These are phyloP conservation scores for Apoda limacodes DNA, from an alignment of 2,888 invertebrate species.

Conservation along the genomic window DNA sequence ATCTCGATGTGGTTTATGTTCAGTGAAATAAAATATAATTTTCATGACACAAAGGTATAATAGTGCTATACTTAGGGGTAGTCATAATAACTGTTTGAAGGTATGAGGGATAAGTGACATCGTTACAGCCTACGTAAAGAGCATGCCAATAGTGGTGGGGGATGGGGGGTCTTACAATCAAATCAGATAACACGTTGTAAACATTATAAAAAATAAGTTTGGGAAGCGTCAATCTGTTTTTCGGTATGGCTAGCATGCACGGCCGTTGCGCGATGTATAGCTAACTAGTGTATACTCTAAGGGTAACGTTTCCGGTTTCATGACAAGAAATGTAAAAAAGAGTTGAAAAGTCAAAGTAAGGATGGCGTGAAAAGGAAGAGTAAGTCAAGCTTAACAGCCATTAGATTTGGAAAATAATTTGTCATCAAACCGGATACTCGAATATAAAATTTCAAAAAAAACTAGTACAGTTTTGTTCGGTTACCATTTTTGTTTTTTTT, in stretches of 20 bases:
- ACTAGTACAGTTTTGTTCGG: slow-evolving; percentile 47
- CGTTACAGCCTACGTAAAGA: slow-evolving; percentile 59
- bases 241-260: slow-evolving; percentile 50
- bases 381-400: too few relatives aligned
- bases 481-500: slow-evolving; percentile 36
- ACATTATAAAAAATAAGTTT: slow-evolving; percentile 25
- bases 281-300: slow-evolving; percentile 36
- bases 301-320: slow-evolving; percentile 34
- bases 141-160: slow-evolving; percentile 54
- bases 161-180: slow-evolving; percentile 32
- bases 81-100: slow-evolving; percentile 67
- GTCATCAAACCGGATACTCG: slow-evolving; percentile 56
- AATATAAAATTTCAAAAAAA: slow-evolving; percentile 46
- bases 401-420: too few relatives aligned
- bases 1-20: slow-evolving; percentile 58
- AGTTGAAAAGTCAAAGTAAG: slow-evolving; percentile 17
- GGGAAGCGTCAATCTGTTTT: slow-evolving; percentile 59
- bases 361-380: too few relatives aligned
- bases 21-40: slow-evolving; percentile 28
- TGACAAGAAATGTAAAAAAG: slow-evolving; percentile 33
- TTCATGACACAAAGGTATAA: too few relatives aligned
- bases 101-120: slow-evolving; percentile 62
- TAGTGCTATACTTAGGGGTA: slow-evolving; percentile 37
- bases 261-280: slow-evolving; percentile 34
- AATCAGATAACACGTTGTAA: slow-evolving; percentile 23